Conservation (phyloP, 2,888 invertebrate species). For the Drosophila neotestacea region DNA sequence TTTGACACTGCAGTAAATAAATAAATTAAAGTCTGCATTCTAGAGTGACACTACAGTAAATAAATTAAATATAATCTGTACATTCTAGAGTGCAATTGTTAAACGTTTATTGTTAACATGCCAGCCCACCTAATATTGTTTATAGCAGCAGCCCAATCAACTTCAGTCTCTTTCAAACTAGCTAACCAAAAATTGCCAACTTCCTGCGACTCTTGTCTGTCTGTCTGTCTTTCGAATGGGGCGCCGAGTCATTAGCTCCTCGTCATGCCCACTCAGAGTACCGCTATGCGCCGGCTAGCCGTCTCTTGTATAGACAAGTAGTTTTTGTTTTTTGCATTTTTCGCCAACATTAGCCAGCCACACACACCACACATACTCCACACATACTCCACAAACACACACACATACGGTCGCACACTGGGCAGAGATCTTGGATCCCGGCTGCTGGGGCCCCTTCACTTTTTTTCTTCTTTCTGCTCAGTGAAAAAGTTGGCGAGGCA, state of each 20-base stretch:
- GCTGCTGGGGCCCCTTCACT: constrained; percentile 71
- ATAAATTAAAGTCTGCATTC: constrained; percentile 1
- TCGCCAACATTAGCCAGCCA: constrained; percentile 27
- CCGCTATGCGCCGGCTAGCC: constrained; percentile 68
- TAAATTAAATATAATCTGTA: neutral
- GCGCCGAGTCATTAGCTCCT: constrained; percentile 66
- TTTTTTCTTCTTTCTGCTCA: constrained; percentile 53
- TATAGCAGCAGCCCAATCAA: constrained; percentile 31
- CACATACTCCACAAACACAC: constrained; percentile 31
- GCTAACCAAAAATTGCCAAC: constrained; percentile 70
- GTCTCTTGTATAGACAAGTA: constrained; percentile 33
- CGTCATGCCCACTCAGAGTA: constrained; percentile 73
- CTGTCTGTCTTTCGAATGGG: constrained; percentile 35
- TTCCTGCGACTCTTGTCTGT: constrained; percentile 60
- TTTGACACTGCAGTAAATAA: neutral
- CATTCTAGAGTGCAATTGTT: neutral
- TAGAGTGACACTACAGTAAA: neutral
- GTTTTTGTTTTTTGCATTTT: constrained; percentile 5
- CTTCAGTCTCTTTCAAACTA: constrained; percentile 29
- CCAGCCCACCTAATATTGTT: constrained; percentile 1
- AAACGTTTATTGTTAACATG: constrained; percentile 16
- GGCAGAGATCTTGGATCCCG: constrained; percentile 45
- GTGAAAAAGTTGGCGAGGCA: constrained; percentile 74
- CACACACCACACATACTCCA: constrained; percentile 22
- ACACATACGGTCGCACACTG: constrained; percentile 16